Conservation (phyloP, 2,888 invertebrate species). For the Sminthurinus aureus region DNA sequence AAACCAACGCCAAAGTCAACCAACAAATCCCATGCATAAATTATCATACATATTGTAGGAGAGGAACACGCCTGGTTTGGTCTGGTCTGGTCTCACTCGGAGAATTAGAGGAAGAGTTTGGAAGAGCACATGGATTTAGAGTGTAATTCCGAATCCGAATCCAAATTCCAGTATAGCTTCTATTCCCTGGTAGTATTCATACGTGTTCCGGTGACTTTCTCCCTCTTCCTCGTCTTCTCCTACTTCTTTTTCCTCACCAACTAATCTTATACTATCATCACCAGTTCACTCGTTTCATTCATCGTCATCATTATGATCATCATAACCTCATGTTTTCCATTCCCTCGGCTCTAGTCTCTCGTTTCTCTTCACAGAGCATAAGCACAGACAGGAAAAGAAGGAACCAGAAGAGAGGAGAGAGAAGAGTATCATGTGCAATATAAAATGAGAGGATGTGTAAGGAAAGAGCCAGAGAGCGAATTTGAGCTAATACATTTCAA, state of each 20-base stretch:
- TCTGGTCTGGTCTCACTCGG: neutral
- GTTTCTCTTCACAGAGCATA: slow-evolving; percentile 27
- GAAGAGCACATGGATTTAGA: no score
- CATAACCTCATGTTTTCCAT: slow-evolving; percentile 34
- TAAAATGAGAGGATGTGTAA: neutral
- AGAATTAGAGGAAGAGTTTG: neutral
- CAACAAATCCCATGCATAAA: slow-evolving; percentile 47
- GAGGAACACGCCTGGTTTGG: no score
- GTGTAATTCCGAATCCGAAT: neutral
- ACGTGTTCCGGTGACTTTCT: slow-evolving; percentile 36
- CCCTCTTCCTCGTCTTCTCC: neutral
- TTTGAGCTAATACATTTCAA: no score
- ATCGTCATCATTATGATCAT: slow-evolving; percentile 31
- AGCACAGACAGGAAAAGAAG: neutral
- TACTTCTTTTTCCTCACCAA: slow-evolving; percentile 14
- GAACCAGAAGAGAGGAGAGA: no score
- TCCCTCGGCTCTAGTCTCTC: slow-evolving; percentile 4
- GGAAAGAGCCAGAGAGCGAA: neutral
- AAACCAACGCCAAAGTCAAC: slow-evolving; percentile 20
- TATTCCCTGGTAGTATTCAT: slow-evolving; percentile 31
- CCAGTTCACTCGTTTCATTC: slow-evolving; percentile 12
- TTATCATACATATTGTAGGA: slow-evolving; percentile 24
- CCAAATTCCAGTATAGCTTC: neutral
- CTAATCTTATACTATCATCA: slow-evolving; percentile 40
- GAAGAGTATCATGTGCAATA: neutral